Base-by-base conservation (phyloP, 1,140 invertebrate genomes). In the Drosophila tropicalis region DNA sequence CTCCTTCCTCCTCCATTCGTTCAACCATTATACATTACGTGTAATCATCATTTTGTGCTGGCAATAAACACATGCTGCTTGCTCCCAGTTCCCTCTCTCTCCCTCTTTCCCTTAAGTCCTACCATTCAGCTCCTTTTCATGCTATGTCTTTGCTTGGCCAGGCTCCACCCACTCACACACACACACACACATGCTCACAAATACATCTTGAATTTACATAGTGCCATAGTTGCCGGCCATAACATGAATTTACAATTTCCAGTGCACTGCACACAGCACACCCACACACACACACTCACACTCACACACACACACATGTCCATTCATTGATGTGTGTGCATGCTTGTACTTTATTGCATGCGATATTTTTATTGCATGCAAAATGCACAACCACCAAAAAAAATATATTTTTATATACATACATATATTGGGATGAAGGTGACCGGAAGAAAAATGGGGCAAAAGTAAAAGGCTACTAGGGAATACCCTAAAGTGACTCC, bases 1-100 rank as follows among this genome's bases (percentile, higher is more conserved):
- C 47, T 7, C 15, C 17, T 17, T 47, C 32, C 56, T 1, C 1
- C n/a, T 4, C 1, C 36, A 1, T 7, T 2, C 25, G 17, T 22
- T 12, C 3, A 72, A 72, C 61, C 57, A 76, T 83, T 83, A 57
- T 80, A 87, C 83, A 87, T 87, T 89, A 87, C 80, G 84, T 89
- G 73, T 87, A 87, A 87, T 87, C 83, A 87, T 87, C 83, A 87
- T 89, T 87, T 89, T 87, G 80, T 83, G 79, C 84, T 89, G 84
- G 83, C 83, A 87, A 89, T 87, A 87, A 87, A 87, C 83, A 86
- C 83, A 86, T 86, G 83, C 83, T 87, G 83, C 70, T 76, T 76
- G 76, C 67, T 87, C 61, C 65, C 79, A 74, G 44, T 70, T 67
- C 71, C 76, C 67, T 72, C 70, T 41, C 22, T 9, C 55, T 34